Conservation (phyloP, 1,140 invertebrate species). For the Halyomorpha halys region DNA sequence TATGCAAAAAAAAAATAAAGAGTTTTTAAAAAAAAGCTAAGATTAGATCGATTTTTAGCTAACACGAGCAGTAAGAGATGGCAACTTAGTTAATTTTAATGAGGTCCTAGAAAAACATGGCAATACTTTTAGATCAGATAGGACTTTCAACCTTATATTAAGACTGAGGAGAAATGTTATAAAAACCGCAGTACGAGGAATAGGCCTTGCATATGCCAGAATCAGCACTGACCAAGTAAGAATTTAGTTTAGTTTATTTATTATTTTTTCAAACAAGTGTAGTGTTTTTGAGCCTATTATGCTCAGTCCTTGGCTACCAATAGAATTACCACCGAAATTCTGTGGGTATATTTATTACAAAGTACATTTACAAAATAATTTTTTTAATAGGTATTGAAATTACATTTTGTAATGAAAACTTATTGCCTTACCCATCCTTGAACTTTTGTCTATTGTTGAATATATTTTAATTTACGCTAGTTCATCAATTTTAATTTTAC, state of each 20-base stretch:
- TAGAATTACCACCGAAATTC: too few species aligned
- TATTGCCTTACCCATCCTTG: too few species aligned
- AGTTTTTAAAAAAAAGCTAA: not conserved
- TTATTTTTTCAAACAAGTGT: too few species aligned
- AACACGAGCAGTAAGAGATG: constrained; percentile 7
- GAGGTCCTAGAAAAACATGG: constrained; percentile 2
- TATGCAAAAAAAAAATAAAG: not conserved
- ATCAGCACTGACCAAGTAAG: constrained; percentile 9
- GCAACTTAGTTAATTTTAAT: constrained; percentile 1
- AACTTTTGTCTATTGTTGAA: too few species aligned
- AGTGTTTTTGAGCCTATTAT: too few species aligned
- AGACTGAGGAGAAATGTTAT: constrained; percentile 11
- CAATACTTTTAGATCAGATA: not conserved
- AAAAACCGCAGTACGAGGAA: not conserved
- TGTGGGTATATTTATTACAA: too few species aligned
- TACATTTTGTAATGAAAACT: too few species aligned
- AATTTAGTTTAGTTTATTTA: not conserved
- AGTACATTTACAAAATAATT: too few species aligned
- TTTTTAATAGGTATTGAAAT: too few species aligned
- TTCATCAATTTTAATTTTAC: too few species aligned
- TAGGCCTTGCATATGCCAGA: constrained; percentile 3
- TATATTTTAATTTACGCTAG: too few species aligned
- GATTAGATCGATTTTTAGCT: not conserved
- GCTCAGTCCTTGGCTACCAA: too few species aligned
- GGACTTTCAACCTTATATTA: constrained; percentile 2